phyloP scores from a whole-genome alignment of 2,797 vertebrate genomes.

The Neosilurus hyrtlii region DNA sequence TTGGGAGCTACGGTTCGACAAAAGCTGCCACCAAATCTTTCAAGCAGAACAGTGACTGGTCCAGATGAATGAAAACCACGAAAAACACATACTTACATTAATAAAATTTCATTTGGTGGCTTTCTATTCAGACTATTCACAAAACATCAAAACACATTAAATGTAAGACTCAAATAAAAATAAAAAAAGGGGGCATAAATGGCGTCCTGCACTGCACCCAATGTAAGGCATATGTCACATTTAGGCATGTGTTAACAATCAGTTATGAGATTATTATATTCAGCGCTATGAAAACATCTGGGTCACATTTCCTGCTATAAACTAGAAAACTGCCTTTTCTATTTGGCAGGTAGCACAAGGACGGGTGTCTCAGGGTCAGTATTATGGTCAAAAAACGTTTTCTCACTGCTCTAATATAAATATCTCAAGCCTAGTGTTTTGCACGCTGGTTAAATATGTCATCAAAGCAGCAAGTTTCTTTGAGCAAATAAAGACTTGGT shows the following conservation, averaged over 20 bases:
- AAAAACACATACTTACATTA: constrained; percentile 38
- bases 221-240: constrained; percentile 66
- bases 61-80: constrained; percentile 50
- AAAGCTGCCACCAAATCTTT: constrained; percentile 32
- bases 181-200: constrained; percentile 46
- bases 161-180: constrained; percentile 45
- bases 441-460: background rate
- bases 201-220: constrained; percentile 61
- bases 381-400: background rate
- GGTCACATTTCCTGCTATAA: background rate
- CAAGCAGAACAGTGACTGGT: constrained; percentile 63
- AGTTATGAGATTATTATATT: background rate
- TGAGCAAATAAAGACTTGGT: background rate
- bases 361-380: background rate
- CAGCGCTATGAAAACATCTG: background rate
- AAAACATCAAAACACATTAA: constrained; percentile 26
- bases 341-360: background rate
- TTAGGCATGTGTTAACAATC: background rate
- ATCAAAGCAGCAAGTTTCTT: constrained; percentile 11
- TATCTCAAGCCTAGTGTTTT: background rate
- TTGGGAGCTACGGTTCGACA: constrained; percentile 29
- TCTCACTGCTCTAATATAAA: background rate
- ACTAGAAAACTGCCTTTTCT: background rate
- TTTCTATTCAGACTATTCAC: constrained; percentile 12
- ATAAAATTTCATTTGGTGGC: background rate